phyloP scores from a whole-genome alignment of 2,113 vertebrate species.

The Melanerpes aurifrons region DNA sequence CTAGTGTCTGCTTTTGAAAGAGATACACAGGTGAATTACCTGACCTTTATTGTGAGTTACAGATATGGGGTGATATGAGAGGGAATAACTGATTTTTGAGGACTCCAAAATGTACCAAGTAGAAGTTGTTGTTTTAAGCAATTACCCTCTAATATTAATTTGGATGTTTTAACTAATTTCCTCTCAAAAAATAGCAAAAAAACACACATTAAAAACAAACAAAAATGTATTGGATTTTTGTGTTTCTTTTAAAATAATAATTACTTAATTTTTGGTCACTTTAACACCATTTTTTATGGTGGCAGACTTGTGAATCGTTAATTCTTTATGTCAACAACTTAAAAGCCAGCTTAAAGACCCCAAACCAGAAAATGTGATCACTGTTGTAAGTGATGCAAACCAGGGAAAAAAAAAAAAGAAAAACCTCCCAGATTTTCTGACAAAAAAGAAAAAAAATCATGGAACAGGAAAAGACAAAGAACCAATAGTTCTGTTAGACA shows the following conservation, averaged over 20 bases:
- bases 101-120: background rate
- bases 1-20: background rate
- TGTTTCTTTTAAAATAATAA: background rate
- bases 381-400: background rate
- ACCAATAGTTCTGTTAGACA: background rate
- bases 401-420: background rate
- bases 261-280: background rate
- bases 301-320: background rate
- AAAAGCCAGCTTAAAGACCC: background rate
- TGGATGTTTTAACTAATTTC: background rate
- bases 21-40: background rate
- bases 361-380: background rate
- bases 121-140: background rate
- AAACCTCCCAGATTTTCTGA: background rate
- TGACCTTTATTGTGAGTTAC: background rate
- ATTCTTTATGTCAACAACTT: background rate
- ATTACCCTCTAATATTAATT: background rate
- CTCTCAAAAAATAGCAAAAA: background rate
- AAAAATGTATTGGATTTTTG: background rate
- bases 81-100: background rate
- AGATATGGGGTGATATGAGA: background rate
- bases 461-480: background rate
- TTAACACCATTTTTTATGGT: background rate
- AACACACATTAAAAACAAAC: background rate
- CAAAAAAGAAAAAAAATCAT: slow-evolving; percentile 9